A percentile compares a stretch with the other conserved stretches of the same genome.
phyloP scores from a whole-genome alignment of 37 sponge, comb jelly and placozoan genomes.

The Axinella damicornis region DNA sequence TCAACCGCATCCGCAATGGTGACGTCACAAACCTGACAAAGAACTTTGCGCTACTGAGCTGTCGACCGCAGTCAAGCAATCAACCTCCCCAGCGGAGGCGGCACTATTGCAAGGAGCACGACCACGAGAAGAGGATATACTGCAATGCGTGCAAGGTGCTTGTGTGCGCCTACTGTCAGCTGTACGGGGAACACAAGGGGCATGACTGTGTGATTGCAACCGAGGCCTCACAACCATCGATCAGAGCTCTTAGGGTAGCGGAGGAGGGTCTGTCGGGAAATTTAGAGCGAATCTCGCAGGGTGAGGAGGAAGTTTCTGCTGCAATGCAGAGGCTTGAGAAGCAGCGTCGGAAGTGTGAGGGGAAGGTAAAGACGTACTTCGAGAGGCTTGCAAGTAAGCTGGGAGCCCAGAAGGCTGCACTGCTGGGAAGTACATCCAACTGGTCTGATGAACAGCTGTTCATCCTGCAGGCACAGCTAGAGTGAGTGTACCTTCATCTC shows the following conservation, averaged over 20 bases:
- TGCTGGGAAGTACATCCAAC: conserved; percentile 1
- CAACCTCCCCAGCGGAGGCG: not conserved
- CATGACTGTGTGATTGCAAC: conserved; percentile 57
- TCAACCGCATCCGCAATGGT: conserved; percentile 33
- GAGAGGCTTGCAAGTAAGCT: conserved; percentile 6
- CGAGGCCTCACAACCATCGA: conserved; percentile 39
- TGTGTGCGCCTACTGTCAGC: conserved; percentile 72
- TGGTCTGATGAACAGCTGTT: conserved; percentile 49
- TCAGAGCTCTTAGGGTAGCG: conserved; percentile 16
- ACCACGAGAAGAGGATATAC: conserved; percentile 71
- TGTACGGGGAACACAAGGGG: conserved; percentile 71
- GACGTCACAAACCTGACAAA: conserved; percentile 57
- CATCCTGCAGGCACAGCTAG: conserved; percentile 50
- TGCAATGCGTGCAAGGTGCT: conserved; percentile 47
- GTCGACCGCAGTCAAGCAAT: conserved; percentile 7
- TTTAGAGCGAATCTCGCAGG: not conserved
- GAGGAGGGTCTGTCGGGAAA: conserved; percentile 1
- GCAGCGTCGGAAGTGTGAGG: conserved; percentile 18
- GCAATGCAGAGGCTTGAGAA: conserved; percentile 24
- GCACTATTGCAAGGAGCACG: conserved; percentile 66
- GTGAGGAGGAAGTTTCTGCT: conserved; percentile 16
- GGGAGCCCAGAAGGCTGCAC: conserved; percentile 14
- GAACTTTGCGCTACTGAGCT: conserved; percentile 73
- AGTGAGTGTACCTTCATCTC: too few relatives aligned
- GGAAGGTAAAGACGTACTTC: conserved; percentile 32